Conservation (phyloP, 2,113 vertebrate species). For the Eublepharis macularius region DNA sequence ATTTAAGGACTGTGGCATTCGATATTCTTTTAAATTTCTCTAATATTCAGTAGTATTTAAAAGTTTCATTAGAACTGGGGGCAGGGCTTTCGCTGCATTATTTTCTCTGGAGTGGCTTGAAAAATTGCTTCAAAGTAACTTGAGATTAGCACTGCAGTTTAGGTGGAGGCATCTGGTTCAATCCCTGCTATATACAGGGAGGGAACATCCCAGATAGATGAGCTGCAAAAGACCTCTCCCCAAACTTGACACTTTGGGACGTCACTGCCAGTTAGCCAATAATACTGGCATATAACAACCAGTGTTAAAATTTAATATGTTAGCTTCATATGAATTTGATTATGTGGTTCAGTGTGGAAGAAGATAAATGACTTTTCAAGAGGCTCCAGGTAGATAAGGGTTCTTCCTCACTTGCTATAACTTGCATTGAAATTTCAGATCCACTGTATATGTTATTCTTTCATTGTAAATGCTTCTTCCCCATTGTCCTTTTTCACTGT, state of each 20-base stretch:
- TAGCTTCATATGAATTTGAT: background rate
- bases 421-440: constrained; percentile 26
- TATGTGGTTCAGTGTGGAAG: background rate
- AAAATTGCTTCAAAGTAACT: background rate
- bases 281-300: background rate
- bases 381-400: background rate
- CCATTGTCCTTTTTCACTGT: background rate
- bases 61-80: constrained; percentile 1
- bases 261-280: background rate
- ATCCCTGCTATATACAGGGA: background rate
- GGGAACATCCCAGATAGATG: background rate
- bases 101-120: background rate
- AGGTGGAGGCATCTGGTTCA: background rate
- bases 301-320: accelerated
- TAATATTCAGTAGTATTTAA: background rate
- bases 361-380: background rate
- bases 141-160: background rate
- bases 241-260: background rate
- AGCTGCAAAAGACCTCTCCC: background rate
- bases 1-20: background rate
- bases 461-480: background rate
- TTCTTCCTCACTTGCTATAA: constrained; percentile 13
- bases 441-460: background rate
- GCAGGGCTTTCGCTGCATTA: background rate
- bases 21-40: background rate